A percentile compares a stretch with the other conserved stretches of the same genome.
Evolutionary conservation across 2,113 vertebrate genomes (phyloP).

Genomic region (Neoarius graeffei): DNA sequence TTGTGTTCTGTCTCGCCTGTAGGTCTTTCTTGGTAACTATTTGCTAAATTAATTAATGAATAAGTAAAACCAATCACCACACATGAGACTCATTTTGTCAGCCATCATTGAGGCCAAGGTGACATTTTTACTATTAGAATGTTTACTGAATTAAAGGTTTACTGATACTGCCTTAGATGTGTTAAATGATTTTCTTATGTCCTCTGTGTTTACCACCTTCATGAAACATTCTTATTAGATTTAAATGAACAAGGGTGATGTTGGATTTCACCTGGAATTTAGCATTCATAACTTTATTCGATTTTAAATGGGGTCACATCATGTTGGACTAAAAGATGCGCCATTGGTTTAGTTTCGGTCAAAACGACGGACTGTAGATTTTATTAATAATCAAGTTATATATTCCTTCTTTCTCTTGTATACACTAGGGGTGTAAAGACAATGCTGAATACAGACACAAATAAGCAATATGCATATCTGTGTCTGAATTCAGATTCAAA

Average conservation of each 20-base stretch:
- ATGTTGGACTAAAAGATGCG: background rate
- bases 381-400: too few relatives aligned
- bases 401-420: too few relatives aligned
- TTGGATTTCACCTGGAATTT: background rate
- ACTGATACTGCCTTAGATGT: background rate
- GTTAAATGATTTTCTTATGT: background rate
- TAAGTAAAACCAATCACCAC: background rate
- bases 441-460: too few relatives aligned
- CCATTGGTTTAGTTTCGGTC: background rate
- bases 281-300: background rate
- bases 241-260: background rate
- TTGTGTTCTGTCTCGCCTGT: background rate
- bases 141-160: background rate
- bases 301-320: background rate
- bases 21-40: background rate
- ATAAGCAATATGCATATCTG: background rate
- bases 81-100: background rate
- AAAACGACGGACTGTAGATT: too few relatives aligned
- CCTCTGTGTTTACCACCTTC: too few relatives aligned
- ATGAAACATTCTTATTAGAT: background rate
- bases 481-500: background rate
- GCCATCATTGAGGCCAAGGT: background rate
- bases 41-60: background rate
- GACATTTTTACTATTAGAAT: background rate
- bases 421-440: too few relatives aligned